A percentile compares a stretch with the other conserved stretches of the same genome.
phyloP scores from a whole-genome alignment of 2,888 invertebrate species.

The Harpagoxenus sublaevis region DNA sequence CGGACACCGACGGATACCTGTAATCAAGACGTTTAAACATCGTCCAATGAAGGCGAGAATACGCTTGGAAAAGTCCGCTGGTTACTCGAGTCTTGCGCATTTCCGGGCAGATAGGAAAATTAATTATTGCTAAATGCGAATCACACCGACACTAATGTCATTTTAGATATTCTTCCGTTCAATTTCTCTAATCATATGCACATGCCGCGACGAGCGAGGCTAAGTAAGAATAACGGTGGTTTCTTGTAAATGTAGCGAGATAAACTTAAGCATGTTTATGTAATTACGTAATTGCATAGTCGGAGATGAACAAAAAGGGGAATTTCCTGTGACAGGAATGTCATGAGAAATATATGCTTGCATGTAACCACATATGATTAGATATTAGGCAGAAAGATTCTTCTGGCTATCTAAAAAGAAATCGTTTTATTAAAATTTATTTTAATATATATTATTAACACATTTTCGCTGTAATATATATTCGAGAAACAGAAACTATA shows the following conservation, averaged over 20 bases:
- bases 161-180: conserved; percentile 18
- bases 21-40: conserved; percentile 80
- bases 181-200: conserved; percentile 15
- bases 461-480: not conserved
- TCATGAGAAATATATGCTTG: not conserved
- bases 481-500: not conserved
- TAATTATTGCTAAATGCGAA: conserved; percentile 58
- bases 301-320: not conserved
- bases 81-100: conserved; percentile 34
- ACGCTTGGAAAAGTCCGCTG: conserved; percentile 51
- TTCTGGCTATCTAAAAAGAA: not conserved
- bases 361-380: not conserved
- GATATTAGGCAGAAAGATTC: not conserved
- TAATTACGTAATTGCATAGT: conserved; percentile 32
- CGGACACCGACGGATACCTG: conserved; percentile 78
- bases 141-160: conserved; percentile 14
- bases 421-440: not conserved
- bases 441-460: not conserved
- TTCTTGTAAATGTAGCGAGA: conserved; percentile 17
- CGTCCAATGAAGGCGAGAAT: conserved; percentile 55
- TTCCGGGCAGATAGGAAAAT: conserved; percentile 53
- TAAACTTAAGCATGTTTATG: conserved; percentile 31
- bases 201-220: not conserved
- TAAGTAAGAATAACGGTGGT: conserved; percentile 2
- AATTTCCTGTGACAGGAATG: conserved; percentile 5